phyloP scores from a whole-genome alignment of 1,140 invertebrate genomes.

The Drosophila miranda region DNA sequence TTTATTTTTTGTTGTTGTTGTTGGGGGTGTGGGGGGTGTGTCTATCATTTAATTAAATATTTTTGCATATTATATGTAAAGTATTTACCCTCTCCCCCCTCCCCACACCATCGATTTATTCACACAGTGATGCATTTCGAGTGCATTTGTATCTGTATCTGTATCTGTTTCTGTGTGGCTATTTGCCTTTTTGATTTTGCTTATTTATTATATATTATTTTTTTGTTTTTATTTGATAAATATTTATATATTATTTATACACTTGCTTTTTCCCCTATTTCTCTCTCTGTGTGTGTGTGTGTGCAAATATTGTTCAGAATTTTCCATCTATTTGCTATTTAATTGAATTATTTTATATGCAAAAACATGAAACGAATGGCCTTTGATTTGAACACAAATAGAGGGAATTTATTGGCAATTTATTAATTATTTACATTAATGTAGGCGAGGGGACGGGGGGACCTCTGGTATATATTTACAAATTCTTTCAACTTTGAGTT shows the following conservation, averaged over 20 bases:
- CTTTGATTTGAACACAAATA: conserved; percentile 32
- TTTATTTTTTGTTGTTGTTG: conserved; percentile 48
- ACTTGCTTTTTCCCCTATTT: conserved; percentile 21
- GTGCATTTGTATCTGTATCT: conserved; percentile 8
- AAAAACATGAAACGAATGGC: conserved; percentile 48
- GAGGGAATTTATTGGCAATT: conserved; percentile 3
- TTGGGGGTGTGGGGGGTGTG: conserved; percentile 32
- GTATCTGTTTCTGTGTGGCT: conserved; percentile 2
- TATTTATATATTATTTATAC: conserved; percentile 38
- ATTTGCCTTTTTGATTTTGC: conserved; percentile 64
- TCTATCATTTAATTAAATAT: conserved; percentile 65
- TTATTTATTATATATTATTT: conserved; percentile 51
- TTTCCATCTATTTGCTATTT: conserved; percentile 45
- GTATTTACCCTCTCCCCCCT: conserved; percentile 33
- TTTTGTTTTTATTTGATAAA: conserved; percentile 19
- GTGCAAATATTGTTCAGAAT: conserved; percentile 51
- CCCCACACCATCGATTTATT: not conserved
- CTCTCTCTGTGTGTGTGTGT: conserved; percentile 3
- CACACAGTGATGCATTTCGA: conserved; percentile 54
- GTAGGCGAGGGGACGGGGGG: not conserved
- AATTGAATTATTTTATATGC: conserved; percentile 54
- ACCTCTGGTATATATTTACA: conserved; percentile 24
- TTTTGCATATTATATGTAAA: conserved; percentile 45
- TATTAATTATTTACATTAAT: conserved; percentile 46
- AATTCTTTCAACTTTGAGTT: conserved; percentile 47